Evolutionary conservation across 2,888 invertebrate species (phyloP).

Genomic region (Plebejus melissa): DNA sequence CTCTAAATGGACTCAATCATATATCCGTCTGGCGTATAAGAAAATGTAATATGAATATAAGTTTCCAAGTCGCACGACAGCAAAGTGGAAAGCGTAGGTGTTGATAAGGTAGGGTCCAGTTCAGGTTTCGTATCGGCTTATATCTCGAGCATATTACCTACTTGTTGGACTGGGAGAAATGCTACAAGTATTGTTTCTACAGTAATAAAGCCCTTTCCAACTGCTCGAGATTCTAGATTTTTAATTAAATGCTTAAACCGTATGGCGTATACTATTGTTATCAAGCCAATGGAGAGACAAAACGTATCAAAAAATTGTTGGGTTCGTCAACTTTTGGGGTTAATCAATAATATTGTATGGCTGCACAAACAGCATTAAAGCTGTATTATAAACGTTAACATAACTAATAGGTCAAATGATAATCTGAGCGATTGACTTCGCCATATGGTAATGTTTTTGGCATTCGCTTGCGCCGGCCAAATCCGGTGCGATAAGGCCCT

Average conservation of each 20-base stretch:
- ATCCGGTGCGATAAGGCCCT: not conserved
- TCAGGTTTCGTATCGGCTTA: constrained; percentile 54
- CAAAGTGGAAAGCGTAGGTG: constrained; percentile 56
- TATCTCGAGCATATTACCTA: constrained; percentile 37
- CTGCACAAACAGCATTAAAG: not conserved
- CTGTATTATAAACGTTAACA: not conserved
- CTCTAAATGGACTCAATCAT: not conserved
- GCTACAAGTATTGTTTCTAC: constrained; percentile 8
- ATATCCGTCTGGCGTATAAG: not conserved
- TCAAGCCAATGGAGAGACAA: not conserved
- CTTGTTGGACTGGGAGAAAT: constrained; percentile 34
- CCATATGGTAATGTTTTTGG: constrained; percentile 6
- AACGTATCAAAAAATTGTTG: no score
- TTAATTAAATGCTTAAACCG: not conserved
- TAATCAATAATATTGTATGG: no score
- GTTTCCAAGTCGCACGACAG: constrained; percentile 39
- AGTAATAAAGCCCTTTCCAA: not conserved
- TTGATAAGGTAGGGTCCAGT: constrained; percentile 56
- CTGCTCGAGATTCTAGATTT: not conserved
- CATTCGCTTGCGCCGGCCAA: not conserved
- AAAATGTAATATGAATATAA: constrained; percentile 8
- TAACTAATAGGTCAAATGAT: not conserved
- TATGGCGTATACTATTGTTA: no score
- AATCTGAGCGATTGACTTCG: not conserved
- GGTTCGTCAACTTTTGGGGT: no score